These are phyloP conservation scores for Penaeus japonicus DNA, from an alignment of 1,140 invertebrate genomes.

Conservation along the genomic window DNA sequence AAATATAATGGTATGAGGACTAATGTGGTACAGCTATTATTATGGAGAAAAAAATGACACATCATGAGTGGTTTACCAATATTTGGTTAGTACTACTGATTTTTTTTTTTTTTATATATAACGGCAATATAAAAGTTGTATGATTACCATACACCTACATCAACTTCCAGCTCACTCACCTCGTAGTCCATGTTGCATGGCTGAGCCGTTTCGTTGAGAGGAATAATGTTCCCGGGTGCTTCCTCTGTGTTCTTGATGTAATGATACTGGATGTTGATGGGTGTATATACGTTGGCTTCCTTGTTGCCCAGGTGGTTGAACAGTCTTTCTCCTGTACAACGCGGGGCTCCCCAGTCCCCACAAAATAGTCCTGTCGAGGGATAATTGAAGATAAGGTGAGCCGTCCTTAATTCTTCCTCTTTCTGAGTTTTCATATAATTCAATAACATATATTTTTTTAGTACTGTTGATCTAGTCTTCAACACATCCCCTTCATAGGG, in stretches of 20 bases:
- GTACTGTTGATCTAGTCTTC: too few species aligned
- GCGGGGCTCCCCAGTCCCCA: conserved; percentile 54
- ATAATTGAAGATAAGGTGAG: background rate
- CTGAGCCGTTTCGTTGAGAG: conserved; percentile 53
- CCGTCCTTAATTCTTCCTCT: background rate
- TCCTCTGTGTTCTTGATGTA: conserved; percentile 41
- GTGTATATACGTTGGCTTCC: conserved; percentile 48
- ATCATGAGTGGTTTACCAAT: too few species aligned
- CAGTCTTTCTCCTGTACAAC: conserved; percentile 52
- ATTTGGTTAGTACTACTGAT: too few species aligned
- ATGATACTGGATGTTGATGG: conserved; percentile 56
- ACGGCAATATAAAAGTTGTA: background rate
- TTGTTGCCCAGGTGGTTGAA: conserved; percentile 55
- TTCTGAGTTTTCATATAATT: background rate
- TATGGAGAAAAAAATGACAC: too few species aligned
- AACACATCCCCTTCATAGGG: too few species aligned
- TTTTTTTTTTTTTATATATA: too few species aligned
- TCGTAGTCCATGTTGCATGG: conserved; percentile 37
- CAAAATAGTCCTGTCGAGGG: conserved; percentile 53
- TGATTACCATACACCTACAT: conserved; percentile 1
- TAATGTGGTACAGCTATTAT: too few species aligned
- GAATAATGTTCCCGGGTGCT: conserved; percentile 33
- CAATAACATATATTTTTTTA: background rate
- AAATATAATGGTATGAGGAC: too few species aligned
- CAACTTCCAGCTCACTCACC: conserved; percentile 23